These are phyloP conservation scores for Rotaria macrura DNA, from an alignment of 2,888 invertebrate genomes.

Conservation along the genomic window DNA sequence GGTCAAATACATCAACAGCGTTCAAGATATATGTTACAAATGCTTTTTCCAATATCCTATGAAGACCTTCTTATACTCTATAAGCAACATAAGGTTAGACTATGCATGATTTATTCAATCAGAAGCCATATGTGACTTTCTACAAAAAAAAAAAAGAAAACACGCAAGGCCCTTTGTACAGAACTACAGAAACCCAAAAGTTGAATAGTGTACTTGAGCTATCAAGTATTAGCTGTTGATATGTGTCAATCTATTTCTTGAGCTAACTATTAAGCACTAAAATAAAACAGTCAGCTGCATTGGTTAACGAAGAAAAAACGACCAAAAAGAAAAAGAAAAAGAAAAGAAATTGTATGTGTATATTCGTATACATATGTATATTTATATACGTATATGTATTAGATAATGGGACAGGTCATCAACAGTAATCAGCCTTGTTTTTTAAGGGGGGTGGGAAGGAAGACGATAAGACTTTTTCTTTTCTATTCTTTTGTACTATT, in stretches of 20 bases:
- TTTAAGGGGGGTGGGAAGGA: neutral
- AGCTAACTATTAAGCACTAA: neutral
- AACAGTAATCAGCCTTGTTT: neutral
- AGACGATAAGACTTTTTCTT: neutral
- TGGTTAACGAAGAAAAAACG: neutral
- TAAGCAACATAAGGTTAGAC: neutral
- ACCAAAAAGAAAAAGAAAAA: neutral
- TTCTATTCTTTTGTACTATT: neutral
- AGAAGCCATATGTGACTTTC: too few relatives aligned
- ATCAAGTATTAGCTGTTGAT: neutral
- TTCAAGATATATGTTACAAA: neutral
- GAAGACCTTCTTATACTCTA: neutral
- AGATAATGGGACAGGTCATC: neutral
- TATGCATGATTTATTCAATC: too few relatives aligned
- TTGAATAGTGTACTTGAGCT: neutral
- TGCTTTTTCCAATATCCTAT: neutral
- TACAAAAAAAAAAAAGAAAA: too few relatives aligned
- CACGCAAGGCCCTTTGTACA: too few relatives aligned
- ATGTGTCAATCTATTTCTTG: neutral
- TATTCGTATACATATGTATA: too few relatives aligned
- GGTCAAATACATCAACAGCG: neutral
- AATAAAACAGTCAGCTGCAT: neutral
- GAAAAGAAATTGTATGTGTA: too few relatives aligned
- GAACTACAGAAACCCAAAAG: too few relatives aligned
- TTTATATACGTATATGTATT: neutral